Evolutionary conservation across 2,888 invertebrate species (phyloP), one percentile per base, ranked within the genome.

Genomic region (Nipponacmea schrenckii): DNA sequence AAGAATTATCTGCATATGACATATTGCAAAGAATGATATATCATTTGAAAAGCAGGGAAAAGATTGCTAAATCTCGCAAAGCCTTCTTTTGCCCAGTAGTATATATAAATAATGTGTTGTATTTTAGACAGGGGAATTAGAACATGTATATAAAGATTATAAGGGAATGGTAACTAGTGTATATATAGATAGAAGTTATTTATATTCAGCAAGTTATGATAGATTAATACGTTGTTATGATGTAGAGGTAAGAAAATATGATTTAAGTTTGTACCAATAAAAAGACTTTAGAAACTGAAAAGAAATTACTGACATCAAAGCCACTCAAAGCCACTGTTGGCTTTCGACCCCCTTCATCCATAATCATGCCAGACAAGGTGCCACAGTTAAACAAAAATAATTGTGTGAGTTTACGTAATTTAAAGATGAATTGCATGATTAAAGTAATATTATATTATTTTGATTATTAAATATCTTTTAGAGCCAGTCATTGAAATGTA

Each of bases 141-240:
- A 68, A 14, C 80, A 81, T 77, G 73, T 74, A 31, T 74, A 75
- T 26, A 75, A 65, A 8, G 76, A 78, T 65, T 74, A 78, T 48
- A 78, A 77, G 45, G 78, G 82, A 39, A 77, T 80, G 27, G 73
- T 84, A 2, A 77, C 81, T 0, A 73, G 75, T 62, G 68, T 80
- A 7, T 78, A 72, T 68, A 74, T 73, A 56, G 74, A 77, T 67
- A 68, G 70, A 17, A 73, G 79, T 17, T 72, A 71, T 10, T 78
- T 84, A 8, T 82, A 80, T 63, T 74, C 79, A 46, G 77, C 80
- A 12, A 77, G 81, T 20, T 77, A 77, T 74, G 83, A 84, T 71
- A 78, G 77, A 66, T 67, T 79, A 27, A 76, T 84, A 4, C 74
- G 79, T 15, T 79, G 81, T 63, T 84, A 80, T 48, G 73, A 79